Evolutionary conservation across 2,888 invertebrate genomes (phyloP).

Genomic region (Drosophila subquinaria): DNA sequence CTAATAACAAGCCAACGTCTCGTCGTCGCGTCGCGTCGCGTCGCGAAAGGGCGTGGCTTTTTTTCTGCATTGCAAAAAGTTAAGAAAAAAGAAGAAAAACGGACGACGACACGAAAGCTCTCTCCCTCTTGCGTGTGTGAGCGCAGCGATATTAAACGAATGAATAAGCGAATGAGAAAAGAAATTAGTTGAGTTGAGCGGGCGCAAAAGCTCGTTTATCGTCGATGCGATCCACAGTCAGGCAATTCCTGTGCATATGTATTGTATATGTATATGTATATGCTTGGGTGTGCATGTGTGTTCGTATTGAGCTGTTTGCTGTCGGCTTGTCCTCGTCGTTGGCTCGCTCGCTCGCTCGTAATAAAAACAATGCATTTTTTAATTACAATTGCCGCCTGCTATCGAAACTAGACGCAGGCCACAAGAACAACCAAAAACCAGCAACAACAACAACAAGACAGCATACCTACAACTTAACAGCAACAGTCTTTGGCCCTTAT

Average conservation of each 20-base stretch:
- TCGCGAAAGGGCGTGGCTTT: conserved; percentile 28
- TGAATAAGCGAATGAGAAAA: conserved; percentile 44
- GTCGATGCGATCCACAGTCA: conserved; percentile 23
- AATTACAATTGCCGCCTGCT: conserved; percentile 71
- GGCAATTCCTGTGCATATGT: neutral
- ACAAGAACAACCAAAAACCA: conserved; percentile 13
- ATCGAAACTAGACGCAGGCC: conserved; percentile 67
- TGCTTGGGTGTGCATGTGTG: neutral
- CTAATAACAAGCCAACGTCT: conserved; percentile 48
- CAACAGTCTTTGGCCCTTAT: conserved; percentile 43
- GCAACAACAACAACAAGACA: conserved; percentile 16
- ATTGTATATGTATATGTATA: neutral
- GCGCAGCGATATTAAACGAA: conserved; percentile 39
- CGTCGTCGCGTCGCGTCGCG: conserved; percentile 9
- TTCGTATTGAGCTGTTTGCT: conserved; percentile 18
- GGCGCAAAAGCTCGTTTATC: conserved; percentile 27
- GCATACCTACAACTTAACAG: conserved; percentile 19
- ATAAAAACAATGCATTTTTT: conserved; percentile 72
- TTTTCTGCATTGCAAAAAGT: conserved; percentile 15
- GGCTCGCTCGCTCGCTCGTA: conserved; percentile 13
- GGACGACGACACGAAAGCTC: conserved; percentile 26
- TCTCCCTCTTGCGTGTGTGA: conserved; percentile 26
- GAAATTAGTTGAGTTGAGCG: conserved; percentile 28
- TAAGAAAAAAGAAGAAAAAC: neutral
- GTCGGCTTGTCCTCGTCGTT: conserved; percentile 13